phyloP scores from a whole-genome alignment of 1,140 invertebrate species.

The Oncopeltus fasciatus region DNA sequence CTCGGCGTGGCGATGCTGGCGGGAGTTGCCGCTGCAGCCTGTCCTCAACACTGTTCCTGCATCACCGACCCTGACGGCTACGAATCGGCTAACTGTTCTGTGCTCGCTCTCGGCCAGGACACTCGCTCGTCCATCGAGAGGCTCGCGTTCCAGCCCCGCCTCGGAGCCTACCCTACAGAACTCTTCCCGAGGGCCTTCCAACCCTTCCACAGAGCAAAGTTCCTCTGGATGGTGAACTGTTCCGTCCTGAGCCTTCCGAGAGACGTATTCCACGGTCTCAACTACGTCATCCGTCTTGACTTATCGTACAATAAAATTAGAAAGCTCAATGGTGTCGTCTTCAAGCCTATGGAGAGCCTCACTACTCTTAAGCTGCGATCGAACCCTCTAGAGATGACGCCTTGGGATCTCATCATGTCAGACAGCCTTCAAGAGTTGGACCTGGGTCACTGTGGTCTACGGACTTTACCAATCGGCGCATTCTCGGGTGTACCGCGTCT shows the following conservation, averaged over 20 bases:
- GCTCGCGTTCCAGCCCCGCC: slow-evolving; percentile 10
- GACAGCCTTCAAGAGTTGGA: slow-evolving; percentile 22
- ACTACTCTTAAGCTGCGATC: slow-evolving; percentile 20
- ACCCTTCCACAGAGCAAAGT: slow-evolving; percentile 19
- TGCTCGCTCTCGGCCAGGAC: background rate
- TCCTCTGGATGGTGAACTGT: slow-evolving; percentile 43
- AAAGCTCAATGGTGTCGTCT: slow-evolving; percentile 38
- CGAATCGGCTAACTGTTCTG: slow-evolving; percentile 18
- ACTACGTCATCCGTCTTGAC: slow-evolving; percentile 71
- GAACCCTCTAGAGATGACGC: slow-evolving; percentile 20
- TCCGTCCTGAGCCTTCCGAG: slow-evolving; percentile 50
- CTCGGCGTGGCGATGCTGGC: background rate
- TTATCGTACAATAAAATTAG: slow-evolving; percentile 60
- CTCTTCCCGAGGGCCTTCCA: slow-evolving; percentile 19
- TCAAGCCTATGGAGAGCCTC: slow-evolving; percentile 17
- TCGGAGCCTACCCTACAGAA: background rate
- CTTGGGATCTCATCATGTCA: slow-evolving; percentile 20
- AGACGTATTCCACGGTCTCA: slow-evolving; percentile 55
- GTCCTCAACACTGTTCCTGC: slow-evolving; percentile 20
- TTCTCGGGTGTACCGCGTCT: slow-evolving; percentile 21
- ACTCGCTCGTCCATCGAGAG: background rate
- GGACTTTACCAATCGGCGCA: slow-evolving; percentile 14
- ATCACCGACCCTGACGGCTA: slow-evolving; percentile 11
- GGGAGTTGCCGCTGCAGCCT: slow-evolving; percentile 12
- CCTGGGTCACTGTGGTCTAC: slow-evolving; percentile 21